Evolutionary conservation across 2,888 invertebrate species (phyloP), one percentile per base, ranked within the genome.

Genomic region (Nematopogon swammerdamellus): DNA sequence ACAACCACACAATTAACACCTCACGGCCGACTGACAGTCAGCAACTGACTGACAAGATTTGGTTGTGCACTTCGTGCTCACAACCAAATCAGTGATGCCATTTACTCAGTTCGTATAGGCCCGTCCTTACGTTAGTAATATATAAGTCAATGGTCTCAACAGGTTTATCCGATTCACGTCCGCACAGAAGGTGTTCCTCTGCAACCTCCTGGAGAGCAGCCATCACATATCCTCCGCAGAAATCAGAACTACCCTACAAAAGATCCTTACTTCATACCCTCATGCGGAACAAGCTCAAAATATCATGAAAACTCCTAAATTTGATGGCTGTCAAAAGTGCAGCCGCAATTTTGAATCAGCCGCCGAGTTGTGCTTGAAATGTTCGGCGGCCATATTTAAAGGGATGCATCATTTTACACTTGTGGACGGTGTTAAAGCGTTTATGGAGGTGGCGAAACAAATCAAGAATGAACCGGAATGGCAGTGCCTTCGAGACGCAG

Each of bases 391-490:
- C 45, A 63, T 68, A 54, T 79, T 76, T 54, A 67, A 72, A 49
- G 58, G 56, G 5, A 52, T 70, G 5, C 76, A 79, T 49, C 59
- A 68, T 55, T 71, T 75, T 54, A 62, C 61, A 1, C 47, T 77
- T 2, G 68, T 69, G 0, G 74, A 76, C 54, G 74, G 71, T 5
- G 75, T 80, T 49, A 69, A 62, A 50, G 70, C 77, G 14, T 70
- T 79, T 51, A 71, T 68, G 1, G 67, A 72, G 53, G 60, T 73
- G n/a, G 70, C 65, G 2, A 63, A 58, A 19, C 59, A 60, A 42
- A 63, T 82, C 1, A 76, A 67, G 50, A 70, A 72, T 44, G 58
- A 63, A 19, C 70, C 69, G 2, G 69, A 72, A 45, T 72, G 74
- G 66, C 58, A 63, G 1, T 57, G 51, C 0, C 58, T 83, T 53